A percentile compares a stretch with the other conserved stretches of the same genome.
Evolutionary conservation across 2,113 vertebrate genomes (phyloP).

Genomic region (Callipepla californica): DNA sequence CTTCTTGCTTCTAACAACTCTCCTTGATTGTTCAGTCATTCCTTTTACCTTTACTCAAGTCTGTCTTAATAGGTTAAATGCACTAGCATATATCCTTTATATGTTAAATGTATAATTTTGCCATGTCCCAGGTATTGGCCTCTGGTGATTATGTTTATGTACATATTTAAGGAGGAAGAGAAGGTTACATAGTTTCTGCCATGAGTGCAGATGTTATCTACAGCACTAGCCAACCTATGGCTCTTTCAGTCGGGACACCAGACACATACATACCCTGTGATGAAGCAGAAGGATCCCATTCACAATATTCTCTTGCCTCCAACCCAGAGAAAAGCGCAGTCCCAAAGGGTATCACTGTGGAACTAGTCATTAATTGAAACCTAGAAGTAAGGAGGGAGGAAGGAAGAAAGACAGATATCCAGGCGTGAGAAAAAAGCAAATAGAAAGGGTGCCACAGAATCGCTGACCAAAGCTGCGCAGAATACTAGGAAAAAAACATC

Average conservation of each 20-base stretch:
- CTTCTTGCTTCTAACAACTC: neutral
- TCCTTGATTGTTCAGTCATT: constrained; percentile 13
- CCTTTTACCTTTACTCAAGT: constrained; percentile 2
- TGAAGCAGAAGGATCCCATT: neutral
- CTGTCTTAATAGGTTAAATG: neutral
- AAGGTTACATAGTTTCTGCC: constrained; percentile 11
- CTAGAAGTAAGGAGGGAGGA: neutral
- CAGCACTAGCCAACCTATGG: neutral
- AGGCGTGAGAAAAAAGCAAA: neutral
- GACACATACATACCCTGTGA: neutral
- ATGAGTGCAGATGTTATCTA: neutral
- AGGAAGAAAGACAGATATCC: neutral
- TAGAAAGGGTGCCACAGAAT: neutral
- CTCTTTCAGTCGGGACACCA: neutral
- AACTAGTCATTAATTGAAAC: neutral
- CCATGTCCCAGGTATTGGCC: neutral
- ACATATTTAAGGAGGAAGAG: neutral
- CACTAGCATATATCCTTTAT: constrained; percentile 8
- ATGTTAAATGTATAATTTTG: constrained; percentile 12
- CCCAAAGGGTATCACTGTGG: neutral
- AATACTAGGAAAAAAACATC: accelerated
- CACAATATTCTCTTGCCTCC: neutral
- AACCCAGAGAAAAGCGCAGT: neutral
- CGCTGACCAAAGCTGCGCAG: neutral
- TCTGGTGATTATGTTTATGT: constrained; percentile 19